phyloP scores from a whole-genome alignment of 2,888 invertebrate species.

The Lasioglossum villosulum region DNA sequence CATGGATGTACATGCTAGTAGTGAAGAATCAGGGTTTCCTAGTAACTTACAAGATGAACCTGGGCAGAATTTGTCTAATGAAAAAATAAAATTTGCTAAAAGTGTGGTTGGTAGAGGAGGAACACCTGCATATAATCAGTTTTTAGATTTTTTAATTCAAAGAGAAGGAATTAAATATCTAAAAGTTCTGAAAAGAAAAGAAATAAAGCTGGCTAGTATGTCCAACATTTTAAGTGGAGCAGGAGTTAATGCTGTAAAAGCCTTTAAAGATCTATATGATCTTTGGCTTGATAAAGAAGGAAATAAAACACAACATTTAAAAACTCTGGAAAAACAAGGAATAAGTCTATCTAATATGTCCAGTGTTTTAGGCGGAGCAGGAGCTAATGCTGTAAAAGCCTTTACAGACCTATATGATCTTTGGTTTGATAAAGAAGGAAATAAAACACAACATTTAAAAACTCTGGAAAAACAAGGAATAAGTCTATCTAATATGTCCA shows the following conservation, averaged over 20 bases:
- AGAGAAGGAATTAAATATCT: conserved; percentile 47
- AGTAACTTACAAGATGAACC: too few species aligned
- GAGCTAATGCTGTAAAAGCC: conserved; percentile 11
- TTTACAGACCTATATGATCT: too few species aligned
- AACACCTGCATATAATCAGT: conserved; percentile 11
- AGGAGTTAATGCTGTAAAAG: conserved; percentile 34
- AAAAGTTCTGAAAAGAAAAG: background rate
- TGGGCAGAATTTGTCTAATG: background rate
- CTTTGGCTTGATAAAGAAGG: too few species aligned
- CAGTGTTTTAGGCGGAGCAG: rapidly evolving
- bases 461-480: background rate
- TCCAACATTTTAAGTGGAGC: conserved; percentile 35
- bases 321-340: conserved; percentile 7
- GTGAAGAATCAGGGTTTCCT: too few species aligned
- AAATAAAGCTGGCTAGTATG: conserved; percentile 67
- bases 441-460: too few species aligned
- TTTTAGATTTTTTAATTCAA: conserved; percentile 16
- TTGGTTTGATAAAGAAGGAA: too few species aligned
- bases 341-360: conserved; percentile 36
- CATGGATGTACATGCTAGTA: too few species aligned
- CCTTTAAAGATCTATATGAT: conserved; percentile 55
- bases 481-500: background rate
- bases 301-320: too few species aligned
- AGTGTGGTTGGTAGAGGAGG: conserved; percentile 18
- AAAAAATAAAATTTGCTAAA: conserved; percentile 33